phyloP scores from a whole-genome alignment of 35 echinoderm and acorn worm species.

The Apostichopus parvimensis region DNA sequence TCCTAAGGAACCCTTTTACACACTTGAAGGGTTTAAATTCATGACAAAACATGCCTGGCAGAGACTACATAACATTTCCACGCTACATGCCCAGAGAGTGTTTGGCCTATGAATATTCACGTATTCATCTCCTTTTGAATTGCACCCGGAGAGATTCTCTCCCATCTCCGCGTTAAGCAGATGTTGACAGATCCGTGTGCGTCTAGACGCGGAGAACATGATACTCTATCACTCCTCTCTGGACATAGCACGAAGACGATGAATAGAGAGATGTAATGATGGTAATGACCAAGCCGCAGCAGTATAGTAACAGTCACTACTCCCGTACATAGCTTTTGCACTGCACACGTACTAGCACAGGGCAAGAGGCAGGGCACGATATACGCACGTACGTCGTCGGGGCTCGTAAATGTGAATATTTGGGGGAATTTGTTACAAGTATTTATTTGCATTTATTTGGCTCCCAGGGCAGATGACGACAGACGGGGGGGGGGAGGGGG shows the following conservation, averaged over 20 bases:
- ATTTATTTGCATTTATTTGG: background rate
- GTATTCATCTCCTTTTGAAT: constrained; percentile 41
- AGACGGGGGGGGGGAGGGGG: background rate
- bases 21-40: constrained; percentile 3
- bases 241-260: background rate
- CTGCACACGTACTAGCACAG: no score
- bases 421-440: background rate
- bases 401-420: no score
- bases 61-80: background rate
- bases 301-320: no score
- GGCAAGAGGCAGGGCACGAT: no score
- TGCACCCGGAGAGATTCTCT: constrained; percentile 17
- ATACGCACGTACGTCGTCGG: no score
- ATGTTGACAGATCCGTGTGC: constrained; percentile 2
- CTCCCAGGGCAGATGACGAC: background rate
- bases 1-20: constrained; percentile 1
- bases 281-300: background rate
- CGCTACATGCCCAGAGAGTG: background rate
- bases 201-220: constrained; percentile 22
- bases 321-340: no score
- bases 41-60: background rate
- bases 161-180: constrained; percentile 2
- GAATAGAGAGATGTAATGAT: background rate
- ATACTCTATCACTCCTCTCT: background rate
- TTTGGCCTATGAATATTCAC: constrained; percentile 28